Conservation (phyloP, 1,140 invertebrate species). For the Aphis gossypii region DNA sequence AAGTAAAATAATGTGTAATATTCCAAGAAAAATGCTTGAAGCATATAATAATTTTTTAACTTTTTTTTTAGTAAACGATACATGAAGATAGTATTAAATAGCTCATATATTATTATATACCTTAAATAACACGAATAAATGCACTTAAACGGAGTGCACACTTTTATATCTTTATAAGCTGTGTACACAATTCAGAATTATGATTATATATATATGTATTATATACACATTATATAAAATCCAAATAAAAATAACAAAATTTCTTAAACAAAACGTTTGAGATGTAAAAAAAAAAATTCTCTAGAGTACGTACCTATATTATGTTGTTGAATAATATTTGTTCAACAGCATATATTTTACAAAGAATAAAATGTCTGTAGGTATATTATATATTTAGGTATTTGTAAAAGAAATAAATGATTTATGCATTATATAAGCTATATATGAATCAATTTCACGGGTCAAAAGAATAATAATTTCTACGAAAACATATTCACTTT, state of each 20-base stretch:
- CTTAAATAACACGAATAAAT: not conserved
- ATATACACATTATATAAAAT: not conserved
- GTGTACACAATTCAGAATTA: not conserved
- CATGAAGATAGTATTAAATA: not conserved
- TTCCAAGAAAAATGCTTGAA: not conserved
- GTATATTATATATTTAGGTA: not conserved
- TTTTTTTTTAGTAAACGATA: not conserved
- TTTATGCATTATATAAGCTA: not conserved
- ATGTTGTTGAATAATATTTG: not conserved
- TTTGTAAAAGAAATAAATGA: not conserved
- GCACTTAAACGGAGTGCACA: not conserved
- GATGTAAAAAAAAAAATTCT: not conserved
- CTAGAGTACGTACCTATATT: not conserved
- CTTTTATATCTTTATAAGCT: not conserved
- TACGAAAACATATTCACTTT: not conserved
- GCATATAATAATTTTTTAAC: not conserved
- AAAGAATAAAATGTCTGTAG: not conserved
- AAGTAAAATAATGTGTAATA: not conserved
- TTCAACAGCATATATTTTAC: slow-evolving; percentile 3
- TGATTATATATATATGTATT: not conserved
- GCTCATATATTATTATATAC: not conserved
- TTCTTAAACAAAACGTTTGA: not conserved
- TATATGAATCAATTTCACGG: not conserved
- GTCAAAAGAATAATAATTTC: slow-evolving; percentile 9
- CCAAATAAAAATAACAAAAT: not conserved